Evolutionary conservation across 2,888 invertebrate genomes (phyloP), one percentile per base, ranked within the genome.

Genomic region (Hemithea aestivaria): DNA sequence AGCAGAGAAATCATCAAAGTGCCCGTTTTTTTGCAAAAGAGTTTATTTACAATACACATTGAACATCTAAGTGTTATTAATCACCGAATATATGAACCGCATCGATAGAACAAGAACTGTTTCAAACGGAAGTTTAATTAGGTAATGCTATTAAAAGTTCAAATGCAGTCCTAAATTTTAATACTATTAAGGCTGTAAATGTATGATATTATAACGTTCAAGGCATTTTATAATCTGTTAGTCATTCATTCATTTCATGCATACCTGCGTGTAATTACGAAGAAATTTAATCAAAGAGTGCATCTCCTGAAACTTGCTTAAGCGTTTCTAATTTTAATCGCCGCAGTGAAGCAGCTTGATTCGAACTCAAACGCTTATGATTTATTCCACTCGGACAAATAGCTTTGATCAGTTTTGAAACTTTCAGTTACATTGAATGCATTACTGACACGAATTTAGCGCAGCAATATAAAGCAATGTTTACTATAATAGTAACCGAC

Each of bases 251-350:
- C n/a, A n/a, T n/a, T n/a, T n/a, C n/a, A 35, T 32, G 32, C 50
- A 48, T 49, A 44, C 56, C 51, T 4, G 16, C n/a, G n/a, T 53
- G 40, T 56, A 65, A 63, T 63, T 62, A 54, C 53, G 35, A 59
- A 63, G 61, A 62, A 60, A 60, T 62, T 65, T 57, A 62, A 69
- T 64, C 60, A 54, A 51, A 51, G 51, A 61, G 54, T 51, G 42
- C 46, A 70, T 69, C 66, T 63, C 61, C 45, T 52, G 54, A 53
- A 47, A 55, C 58, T 54, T 45, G 55, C 40, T 49, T 37, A 56
- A 63, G 60, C 64, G 57, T 66, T 59, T 58, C 65, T 62, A 69
- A 68, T 73, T 61, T 53, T 55, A 62, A 64, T 62, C 54, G 55
- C 45, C 51, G 46, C 49, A 55, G 53, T 44, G 51, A 51, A 52